Evolutionary conservation across 2,797 vertebrate genomes (phyloP), one percentile per base, ranked within the genome.

Genomic region (Onychomys torridus): DNA sequence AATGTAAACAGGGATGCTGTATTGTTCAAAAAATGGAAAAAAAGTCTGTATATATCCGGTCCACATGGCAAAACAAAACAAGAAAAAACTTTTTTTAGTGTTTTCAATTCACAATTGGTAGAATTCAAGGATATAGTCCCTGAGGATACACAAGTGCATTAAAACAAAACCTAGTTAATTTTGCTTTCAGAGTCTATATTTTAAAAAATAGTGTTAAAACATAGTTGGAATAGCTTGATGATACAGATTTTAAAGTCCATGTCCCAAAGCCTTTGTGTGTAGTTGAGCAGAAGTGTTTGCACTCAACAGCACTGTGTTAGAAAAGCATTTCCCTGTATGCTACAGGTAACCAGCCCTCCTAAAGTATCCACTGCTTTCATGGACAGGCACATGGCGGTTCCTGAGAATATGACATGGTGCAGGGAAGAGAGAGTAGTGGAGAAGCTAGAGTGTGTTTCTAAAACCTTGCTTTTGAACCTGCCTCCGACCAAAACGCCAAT

Each of bases 151-250:
- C 32, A 67, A 59, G 14, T 37, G 3, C 13, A 75, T 84, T 90
- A 88, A 96, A 93, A 85, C 81, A 52, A 96, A 96, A 91, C 2
- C 12, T 34, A 75, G 55, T 63, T 87, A 27, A 92, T 71, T 90
- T 92, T 95, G 71, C 63, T 89, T 86, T 93, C 14, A 82, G 65
- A 52, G 3, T 71, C 52, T 77, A 0, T 92, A 52, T 79, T 85
- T 94, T 84, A 81, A 16, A 59, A 90, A 94, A 69, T 76, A 25
- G 16, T 12, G 7, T 40, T 93, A 52, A 82, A 75, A 69, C 83
- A 63, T 86, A 37, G 81, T 94, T 88, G 87, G 49, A 90, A 97
- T n/a, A n/a, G 85, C 9, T 27, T 93, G 65, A 78, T 95, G 71
- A 75, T 29, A 61, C 23, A 29, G 16, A 34, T 92, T 37, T 67